Conservation (phyloP, 2,113 vertebrate species). For the Clarias batrachus region DNA sequence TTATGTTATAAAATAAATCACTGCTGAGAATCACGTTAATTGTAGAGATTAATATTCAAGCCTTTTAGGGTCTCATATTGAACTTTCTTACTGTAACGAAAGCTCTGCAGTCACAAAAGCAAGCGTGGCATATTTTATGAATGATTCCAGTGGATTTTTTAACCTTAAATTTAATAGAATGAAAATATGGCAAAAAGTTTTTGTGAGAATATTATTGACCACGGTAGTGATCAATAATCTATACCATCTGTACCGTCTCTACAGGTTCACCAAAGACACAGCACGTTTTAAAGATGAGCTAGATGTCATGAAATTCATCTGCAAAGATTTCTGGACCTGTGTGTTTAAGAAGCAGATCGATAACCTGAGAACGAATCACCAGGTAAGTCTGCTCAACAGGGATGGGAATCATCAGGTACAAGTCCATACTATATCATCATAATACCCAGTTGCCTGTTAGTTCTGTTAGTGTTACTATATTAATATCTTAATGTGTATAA, state of each 20-base stretch:
- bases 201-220: not conserved
- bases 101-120: not conserved
- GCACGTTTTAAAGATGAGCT: constrained; percentile 94
- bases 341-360: constrained; percentile 96
- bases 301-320: constrained; percentile 96
- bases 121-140: not conserved
- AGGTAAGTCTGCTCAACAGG: constrained; percentile 69
- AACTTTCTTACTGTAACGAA: not conserved
- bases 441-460: too few relatives aligned
- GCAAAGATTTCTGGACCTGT: constrained; percentile 95
- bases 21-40: not conserved
- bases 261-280: constrained; percentile 92
- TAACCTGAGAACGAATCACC: constrained; percentile 92
- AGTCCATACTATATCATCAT: too few relatives aligned
- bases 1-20: not conserved
- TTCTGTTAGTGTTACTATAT: too few relatives aligned
- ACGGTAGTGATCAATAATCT: not conserved
- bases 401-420: too few relatives aligned
- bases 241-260: constrained; percentile 20
- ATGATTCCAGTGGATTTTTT: not conserved
- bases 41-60: not conserved
- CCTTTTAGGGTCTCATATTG: not conserved
- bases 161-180: not conserved
- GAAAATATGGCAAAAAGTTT: not conserved
- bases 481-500: too few relatives aligned